Evolutionary conservation across 2,797 vertebrate genomes (phyloP).

Genomic region (Apogon talboti): DNA sequence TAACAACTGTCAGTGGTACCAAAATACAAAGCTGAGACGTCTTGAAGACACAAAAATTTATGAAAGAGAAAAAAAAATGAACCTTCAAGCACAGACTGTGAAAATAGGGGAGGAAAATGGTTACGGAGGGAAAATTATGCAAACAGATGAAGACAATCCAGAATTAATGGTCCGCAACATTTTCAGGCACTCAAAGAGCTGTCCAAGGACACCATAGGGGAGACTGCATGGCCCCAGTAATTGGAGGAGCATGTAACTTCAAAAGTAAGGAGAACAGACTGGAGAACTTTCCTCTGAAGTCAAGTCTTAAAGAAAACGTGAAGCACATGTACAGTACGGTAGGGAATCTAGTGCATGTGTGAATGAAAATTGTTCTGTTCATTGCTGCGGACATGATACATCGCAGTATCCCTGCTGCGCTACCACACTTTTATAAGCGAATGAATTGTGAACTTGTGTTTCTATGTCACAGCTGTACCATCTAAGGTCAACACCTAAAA

Average conservation of each 20-base stretch:
- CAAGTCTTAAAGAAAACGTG: slow-evolving; percentile 79
- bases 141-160: slow-evolving; percentile 86
- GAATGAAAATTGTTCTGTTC: slow-evolving; percentile 75
- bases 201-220: slow-evolving; percentile 85
- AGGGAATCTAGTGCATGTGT: slow-evolving; percentile 78
- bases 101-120: slow-evolving; percentile 66
- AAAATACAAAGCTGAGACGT: slow-evolving; percentile 59
- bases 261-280: slow-evolving; percentile 80
- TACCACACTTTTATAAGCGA: slow-evolving; percentile 56
- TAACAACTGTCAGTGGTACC: slow-evolving; percentile 66
- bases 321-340: slow-evolving; percentile 80
- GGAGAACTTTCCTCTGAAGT: slow-evolving; percentile 77
- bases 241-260: slow-evolving; percentile 84
- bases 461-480: slow-evolving; percentile 56
- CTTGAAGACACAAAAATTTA: slow-evolving; percentile 57
- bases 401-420: slow-evolving; percentile 61
- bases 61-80: slow-evolving; percentile 58
- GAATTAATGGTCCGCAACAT: slow-evolving; percentile 83
- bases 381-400: slow-evolving; percentile 76
- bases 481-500: slow-evolving; percentile 38
- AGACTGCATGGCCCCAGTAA: slow-evolving; percentile 81
- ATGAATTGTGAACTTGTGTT: slow-evolving; percentile 39
- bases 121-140: slow-evolving; percentile 77
- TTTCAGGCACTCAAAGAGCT: slow-evolving; percentile 83
- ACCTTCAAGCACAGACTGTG: slow-evolving; percentile 36